Evolutionary conservation across 2,888 invertebrate species (phyloP).

Genomic region (Ctena decussata): DNA sequence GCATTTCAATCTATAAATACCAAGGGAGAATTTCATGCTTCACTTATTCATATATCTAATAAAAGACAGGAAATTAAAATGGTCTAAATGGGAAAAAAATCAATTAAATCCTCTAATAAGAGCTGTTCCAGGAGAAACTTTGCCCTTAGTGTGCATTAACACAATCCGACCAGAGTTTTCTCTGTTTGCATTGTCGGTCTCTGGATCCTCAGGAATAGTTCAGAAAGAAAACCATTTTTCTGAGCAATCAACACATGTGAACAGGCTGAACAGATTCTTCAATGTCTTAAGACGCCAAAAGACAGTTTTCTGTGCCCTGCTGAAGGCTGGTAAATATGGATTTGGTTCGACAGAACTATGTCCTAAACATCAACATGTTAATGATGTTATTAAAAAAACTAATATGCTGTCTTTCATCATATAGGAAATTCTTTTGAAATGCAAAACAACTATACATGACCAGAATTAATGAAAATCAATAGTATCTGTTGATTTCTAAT

Average conservation of each 20-base stretch:
- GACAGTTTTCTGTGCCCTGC: too few species aligned
- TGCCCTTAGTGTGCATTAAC: too few species aligned
- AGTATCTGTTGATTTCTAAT: not conserved
- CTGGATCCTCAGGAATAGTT: too few species aligned
- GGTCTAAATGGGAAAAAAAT: conserved; percentile 1
- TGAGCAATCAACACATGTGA: too few species aligned
- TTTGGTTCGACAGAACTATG: not conserved
- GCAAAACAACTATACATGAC: not conserved
- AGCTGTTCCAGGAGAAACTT: too few species aligned
- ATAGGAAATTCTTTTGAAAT: not conserved
- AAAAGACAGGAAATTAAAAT: conserved; percentile 13
- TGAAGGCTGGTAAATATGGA: too few species aligned
- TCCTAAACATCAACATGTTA: not conserved
- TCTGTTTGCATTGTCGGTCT: too few species aligned
- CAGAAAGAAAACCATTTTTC: too few species aligned
- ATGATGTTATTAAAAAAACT: not conserved
- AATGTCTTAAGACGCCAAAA: too few species aligned
- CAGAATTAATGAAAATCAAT: conserved; percentile 4
- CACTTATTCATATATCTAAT: not conserved
- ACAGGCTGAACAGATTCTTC: too few species aligned
- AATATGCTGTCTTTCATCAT: not conserved
- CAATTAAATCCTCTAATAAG: not conserved
- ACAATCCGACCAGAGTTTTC: too few species aligned
- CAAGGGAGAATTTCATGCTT: conserved; percentile 5
- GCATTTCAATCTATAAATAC: not conserved